phyloP scores from a whole-genome alignment of 2,888 invertebrate genomes.

The Synergus gifuensis region DNA sequence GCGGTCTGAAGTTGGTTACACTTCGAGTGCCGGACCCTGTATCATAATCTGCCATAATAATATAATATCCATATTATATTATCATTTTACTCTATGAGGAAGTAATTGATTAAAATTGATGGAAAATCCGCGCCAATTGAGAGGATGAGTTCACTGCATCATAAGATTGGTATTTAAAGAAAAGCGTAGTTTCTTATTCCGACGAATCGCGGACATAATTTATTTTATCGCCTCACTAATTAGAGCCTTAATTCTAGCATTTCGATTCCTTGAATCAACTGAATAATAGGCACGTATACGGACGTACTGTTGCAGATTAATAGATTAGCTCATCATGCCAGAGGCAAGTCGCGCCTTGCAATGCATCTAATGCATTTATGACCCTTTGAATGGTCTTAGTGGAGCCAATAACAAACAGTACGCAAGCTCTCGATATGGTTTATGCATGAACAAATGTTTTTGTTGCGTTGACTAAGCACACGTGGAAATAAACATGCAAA shows the following conservation, averaged over 20 bases:
- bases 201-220: conserved; percentile 13
- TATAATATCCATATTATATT: too few relatives aligned
- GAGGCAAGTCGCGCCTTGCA: conserved; percentile 33
- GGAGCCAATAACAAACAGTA: conserved; percentile 14
- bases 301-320: conserved; percentile 24
- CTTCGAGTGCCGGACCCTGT: too few relatives aligned
- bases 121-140: background rate
- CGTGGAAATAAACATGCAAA: background rate
- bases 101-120: too few relatives aligned
- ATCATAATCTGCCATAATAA: too few relatives aligned
- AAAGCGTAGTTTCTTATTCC: conserved; percentile 6
- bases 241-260: conserved; percentile 31
- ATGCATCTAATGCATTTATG: conserved; percentile 38
- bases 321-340: conserved; percentile 26
- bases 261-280: conserved; percentile 32
- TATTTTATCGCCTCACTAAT: conserved; percentile 32
- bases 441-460: conserved; percentile 29
- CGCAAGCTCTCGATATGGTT: conserved; percentile 7
- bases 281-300: conserved; percentile 16
- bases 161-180: conserved; percentile 30
- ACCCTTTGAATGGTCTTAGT: conserved; percentile 9
- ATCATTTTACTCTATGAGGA: too few relatives aligned
- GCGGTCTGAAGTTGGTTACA: too few relatives aligned
- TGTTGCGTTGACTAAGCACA: conserved; percentile 14
- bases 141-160: conserved; percentile 13